Evolutionary conservation across 2,888 invertebrate genomes (phyloP), one percentile per base, ranked within the genome.

Genomic region (Tortricodes alternella): DNA sequence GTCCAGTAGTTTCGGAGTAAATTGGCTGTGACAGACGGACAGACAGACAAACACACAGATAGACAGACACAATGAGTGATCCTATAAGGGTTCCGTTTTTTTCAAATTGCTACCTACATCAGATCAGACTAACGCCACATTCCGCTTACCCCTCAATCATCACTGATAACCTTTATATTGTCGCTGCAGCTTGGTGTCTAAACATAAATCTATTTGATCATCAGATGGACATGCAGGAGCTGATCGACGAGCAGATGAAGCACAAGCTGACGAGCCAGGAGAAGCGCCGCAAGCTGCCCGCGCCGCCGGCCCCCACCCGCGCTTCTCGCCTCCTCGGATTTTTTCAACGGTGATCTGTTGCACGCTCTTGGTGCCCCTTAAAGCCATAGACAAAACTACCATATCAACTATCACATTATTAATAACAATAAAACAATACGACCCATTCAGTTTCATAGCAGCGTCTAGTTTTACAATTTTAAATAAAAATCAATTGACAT

Each of bases 181-280:
- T n/a, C n/a, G n/a, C n/a, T 23, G 6, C 23, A 23, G 34, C 3
- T 15, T 34, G 34, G 5, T 34, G n/a, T 9, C 13, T 39, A n/a
- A 59, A 18, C 9, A 8, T 18, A 4, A 8, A 1, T 8, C n/a
- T 16, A n/a, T 18, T n/a, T 37, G n/a, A 15, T 46, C 89, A 89
- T 4, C 92, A 97, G 95, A 96, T 97, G 94, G 98, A 98, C 82
- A 97, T 98, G 96, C 97, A 98, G 74, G 96, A 96, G 74, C 90
- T 98, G 37, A 92, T 98, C 58, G 96, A 97, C 68, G 97, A 97
- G 73, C 98, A 98, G 81, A 95, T 98, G 93, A 94, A 95, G 62
- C 95, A 93, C 73, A 97, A 97, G 88, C 90, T 98, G 66, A 93
- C 94, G 59, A 92, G 94, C 51, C 91, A 93, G 69, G 92, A 94